Conservation (phyloP, 2,113 vertebrate species). For the Heterotis niloticus region DNA sequence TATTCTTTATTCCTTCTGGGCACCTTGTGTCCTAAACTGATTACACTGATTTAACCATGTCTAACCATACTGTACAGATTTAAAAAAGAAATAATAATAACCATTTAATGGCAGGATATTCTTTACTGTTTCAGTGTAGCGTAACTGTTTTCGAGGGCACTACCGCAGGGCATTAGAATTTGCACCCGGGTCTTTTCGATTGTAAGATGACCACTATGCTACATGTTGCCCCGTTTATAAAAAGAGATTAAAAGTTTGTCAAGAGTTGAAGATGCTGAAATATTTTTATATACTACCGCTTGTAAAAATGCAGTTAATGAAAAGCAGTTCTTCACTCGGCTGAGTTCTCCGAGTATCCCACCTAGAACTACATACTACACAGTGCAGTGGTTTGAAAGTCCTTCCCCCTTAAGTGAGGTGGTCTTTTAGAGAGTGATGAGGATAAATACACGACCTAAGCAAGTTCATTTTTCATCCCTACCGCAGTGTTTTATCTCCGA, state of each 20-base stretch:
- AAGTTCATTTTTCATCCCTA: constrained; percentile 29
- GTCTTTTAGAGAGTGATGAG: constrained; percentile 48
- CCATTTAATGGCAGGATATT: too few species aligned
- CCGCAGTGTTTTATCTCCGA: constrained; percentile 26
- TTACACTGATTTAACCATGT: too few species aligned
- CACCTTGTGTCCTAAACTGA: too few species aligned
- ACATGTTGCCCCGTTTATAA: too few species aligned
- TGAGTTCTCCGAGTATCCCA: constrained; percentile 9
- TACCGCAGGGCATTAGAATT: too few species aligned
- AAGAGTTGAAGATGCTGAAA: neutral
- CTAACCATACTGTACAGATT: too few species aligned
- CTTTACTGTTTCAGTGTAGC: too few species aligned
- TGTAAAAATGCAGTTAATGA: neutral
- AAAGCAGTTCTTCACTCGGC: neutral
- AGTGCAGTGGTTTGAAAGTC: constrained; percentile 25
- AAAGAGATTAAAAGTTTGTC: neutral
- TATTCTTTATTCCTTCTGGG: too few species aligned
- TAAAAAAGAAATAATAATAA: too few species aligned
- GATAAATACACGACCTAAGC: constrained; percentile 44
- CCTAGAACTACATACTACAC: constrained; percentile 19
- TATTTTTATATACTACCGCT: constrained; percentile 17
- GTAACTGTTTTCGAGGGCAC: too few species aligned
- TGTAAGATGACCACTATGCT: too few species aligned
- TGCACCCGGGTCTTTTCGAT: too few species aligned
- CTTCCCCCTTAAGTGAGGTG: constrained; percentile 58